Evolutionary conservation across 2,113 vertebrate genomes (phyloP).

Genomic region (Mobula hypostoma): DNA sequence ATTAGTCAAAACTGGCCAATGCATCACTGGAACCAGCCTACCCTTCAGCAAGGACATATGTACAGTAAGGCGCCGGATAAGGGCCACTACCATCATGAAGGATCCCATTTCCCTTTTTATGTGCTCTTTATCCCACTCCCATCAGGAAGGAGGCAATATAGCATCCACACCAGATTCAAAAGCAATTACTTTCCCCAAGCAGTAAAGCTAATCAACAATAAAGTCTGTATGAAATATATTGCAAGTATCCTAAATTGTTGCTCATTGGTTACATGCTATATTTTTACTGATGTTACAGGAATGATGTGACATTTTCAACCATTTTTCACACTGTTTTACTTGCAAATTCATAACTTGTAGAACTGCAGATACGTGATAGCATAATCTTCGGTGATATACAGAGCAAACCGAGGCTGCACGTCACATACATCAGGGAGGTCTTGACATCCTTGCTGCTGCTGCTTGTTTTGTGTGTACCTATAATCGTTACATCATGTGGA

Average conservation of each 20-base stretch:
- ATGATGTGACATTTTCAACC: background rate
- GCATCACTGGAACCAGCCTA: too few relatives aligned
- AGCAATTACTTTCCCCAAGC: too few relatives aligned
- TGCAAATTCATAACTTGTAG: slow-evolving; percentile 20
- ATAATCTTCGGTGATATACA: slow-evolving; percentile 38
- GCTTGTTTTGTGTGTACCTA: slow-evolving; percentile 22
- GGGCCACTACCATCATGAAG: too few relatives aligned
- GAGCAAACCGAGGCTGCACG: slow-evolving; percentile 40
- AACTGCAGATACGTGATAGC: background rate
- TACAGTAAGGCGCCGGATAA: too few relatives aligned
- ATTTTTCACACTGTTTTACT: background rate
- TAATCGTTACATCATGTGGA: slow-evolving; percentile 37
- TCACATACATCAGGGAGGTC: slow-evolving; percentile 44
- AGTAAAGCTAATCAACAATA: too few relatives aligned
- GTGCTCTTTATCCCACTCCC: too few relatives aligned
- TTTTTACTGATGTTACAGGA: background rate
- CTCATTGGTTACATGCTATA: background rate
- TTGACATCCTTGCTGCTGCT: slow-evolving; percentile 44
- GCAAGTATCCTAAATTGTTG: background rate
- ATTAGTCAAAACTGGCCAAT: too few relatives aligned
- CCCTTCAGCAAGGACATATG: too few relatives aligned
- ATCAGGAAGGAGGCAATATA: too few relatives aligned
- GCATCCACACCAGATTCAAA: too few relatives aligned
- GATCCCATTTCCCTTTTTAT: too few relatives aligned
- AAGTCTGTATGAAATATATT: background rate